Evolutionary conservation across 1,140 invertebrate species (phyloP).

Genomic region (Neotoxoptera formosana): DNA sequence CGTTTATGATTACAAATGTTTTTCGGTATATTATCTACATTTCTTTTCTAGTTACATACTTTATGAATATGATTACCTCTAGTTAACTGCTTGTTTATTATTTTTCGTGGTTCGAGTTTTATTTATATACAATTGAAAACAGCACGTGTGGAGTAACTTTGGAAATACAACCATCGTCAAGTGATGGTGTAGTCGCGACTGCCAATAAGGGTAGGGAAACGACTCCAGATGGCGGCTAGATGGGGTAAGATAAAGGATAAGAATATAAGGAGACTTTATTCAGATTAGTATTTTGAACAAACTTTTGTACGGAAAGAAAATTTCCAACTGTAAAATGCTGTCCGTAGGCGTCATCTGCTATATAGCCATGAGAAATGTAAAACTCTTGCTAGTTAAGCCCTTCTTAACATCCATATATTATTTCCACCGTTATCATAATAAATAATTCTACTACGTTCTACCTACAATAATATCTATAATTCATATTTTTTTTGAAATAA

Average conservation of each 20-base stretch:
- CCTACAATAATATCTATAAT: neutral
- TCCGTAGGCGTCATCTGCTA: conserved; percentile 51
- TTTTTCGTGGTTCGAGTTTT: neutral
- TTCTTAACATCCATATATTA: neutral
- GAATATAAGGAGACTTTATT: conserved; percentile 46
- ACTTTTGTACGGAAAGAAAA: conserved; percentile 45
- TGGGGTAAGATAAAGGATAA: conserved; percentile 35
- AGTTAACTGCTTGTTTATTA: conserved; percentile 38
- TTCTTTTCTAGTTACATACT: neutral
- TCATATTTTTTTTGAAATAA: neutral
- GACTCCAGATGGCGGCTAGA: conserved; percentile 34
- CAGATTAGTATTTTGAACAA: conserved; percentile 57
- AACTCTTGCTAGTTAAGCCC: neutral
- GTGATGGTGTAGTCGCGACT: neutral
- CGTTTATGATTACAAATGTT: neutral
- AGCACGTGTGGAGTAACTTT: neutral
- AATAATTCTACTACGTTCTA: neutral
- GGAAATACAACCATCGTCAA: neutral
- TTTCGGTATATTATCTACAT: neutral
- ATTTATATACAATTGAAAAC: neutral
- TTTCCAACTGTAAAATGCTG: conserved; percentile 35
- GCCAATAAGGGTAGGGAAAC: neutral
- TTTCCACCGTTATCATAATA: conserved; percentile 3
- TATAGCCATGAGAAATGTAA: conserved; percentile 16
- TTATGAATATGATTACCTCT: neutral